phyloP scores from a whole-genome alignment of 30 jellyfish, hydroid and myxozoan genomes.

The Hydractinia echinata region DNA sequence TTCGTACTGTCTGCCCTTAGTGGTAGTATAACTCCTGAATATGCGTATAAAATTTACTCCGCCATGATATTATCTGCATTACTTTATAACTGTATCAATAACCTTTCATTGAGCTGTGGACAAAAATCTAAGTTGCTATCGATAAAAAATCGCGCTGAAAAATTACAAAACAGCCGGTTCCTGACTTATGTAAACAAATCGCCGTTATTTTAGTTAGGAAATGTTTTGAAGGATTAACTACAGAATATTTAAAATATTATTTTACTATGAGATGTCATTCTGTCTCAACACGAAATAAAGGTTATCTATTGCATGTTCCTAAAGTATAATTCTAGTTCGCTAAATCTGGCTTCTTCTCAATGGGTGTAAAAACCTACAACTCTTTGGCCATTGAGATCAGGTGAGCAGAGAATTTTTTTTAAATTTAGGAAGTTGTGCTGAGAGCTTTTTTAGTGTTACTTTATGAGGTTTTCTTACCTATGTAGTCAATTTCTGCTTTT shows the following conservation, averaged over 20 bases:
- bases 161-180: slow-evolving; percentile 16
- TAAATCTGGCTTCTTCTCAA: background rate
- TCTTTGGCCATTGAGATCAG: slow-evolving; percentile 6
- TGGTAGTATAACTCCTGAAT: too few relatives aligned
- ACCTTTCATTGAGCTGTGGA: slow-evolving; percentile 38
- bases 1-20: too few relatives aligned
- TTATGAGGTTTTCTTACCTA: too few relatives aligned
- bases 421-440: background rate
- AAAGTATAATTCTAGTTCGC: slow-evolving; percentile 10
- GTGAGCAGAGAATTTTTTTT: background rate
- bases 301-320: slow-evolving; percentile 17
- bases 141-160: slow-evolving; percentile 50
- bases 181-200: slow-evolving; percentile 31
- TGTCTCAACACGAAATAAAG: slow-evolving; percentile 8
- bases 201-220: slow-evolving; percentile 38
- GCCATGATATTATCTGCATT: too few relatives aligned
- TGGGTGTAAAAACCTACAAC: slow-evolving; percentile 3
- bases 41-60: too few relatives aligned
- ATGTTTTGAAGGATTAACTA: too few relatives aligned
- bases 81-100: too few relatives aligned
- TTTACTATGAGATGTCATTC: slow-evolving; percentile 29
- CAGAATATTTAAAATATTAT: slow-evolving; percentile 40
- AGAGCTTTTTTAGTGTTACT: too few relatives aligned
- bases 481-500: too few relatives aligned
- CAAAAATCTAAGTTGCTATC: slow-evolving; percentile 40